Evolutionary conservation across 2,797 vertebrate genomes (phyloP).

Genomic region (Enteromius anoplus): DNA sequence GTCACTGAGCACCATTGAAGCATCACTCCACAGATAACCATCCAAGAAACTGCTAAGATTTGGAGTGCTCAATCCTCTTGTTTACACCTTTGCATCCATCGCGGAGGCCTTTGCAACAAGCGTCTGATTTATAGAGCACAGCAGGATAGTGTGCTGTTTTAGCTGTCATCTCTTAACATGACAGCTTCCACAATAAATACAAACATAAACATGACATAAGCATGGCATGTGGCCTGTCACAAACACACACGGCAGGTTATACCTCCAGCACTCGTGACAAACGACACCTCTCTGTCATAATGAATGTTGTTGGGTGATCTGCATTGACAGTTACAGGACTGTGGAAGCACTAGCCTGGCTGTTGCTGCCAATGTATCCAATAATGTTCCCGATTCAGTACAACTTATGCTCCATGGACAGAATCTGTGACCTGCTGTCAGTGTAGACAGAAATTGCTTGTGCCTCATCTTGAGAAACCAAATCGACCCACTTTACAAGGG

Average conservation of each 20-base stretch:
- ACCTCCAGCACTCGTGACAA: background rate
- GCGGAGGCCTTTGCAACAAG: background rate
- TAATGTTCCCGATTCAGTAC: background rate
- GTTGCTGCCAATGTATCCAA: background rate
- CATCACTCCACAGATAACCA: background rate
- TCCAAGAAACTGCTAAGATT: conserved; percentile 14
- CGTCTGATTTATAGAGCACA: conserved; percentile 25
- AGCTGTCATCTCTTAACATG: conserved; percentile 24
- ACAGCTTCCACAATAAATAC: conserved; percentile 26
- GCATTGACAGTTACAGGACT: background rate
- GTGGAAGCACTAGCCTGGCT: background rate
- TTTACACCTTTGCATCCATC: background rate
- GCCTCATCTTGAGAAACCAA: background rate
- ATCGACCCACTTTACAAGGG: background rate
- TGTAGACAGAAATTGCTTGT: background rate
- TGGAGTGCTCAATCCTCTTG: background rate
- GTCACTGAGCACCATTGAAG: background rate
- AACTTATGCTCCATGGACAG: background rate
- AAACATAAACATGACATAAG: conserved; percentile 39
- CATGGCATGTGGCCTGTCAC: conserved; percentile 15
- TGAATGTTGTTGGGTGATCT: conserved; percentile 16
- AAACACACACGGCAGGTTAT: conserved; percentile 16
- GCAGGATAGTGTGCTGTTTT: conserved; percentile 20
- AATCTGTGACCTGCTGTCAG: background rate
- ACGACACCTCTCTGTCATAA: conserved; percentile 11